Percentiles rank a stretch among this genome's conserved stretches.
These are phyloP conservation scores for Neodiprion lecontei DNA, from an alignment of 1,140 invertebrate genomes.

Conservation along the genomic window DNA sequence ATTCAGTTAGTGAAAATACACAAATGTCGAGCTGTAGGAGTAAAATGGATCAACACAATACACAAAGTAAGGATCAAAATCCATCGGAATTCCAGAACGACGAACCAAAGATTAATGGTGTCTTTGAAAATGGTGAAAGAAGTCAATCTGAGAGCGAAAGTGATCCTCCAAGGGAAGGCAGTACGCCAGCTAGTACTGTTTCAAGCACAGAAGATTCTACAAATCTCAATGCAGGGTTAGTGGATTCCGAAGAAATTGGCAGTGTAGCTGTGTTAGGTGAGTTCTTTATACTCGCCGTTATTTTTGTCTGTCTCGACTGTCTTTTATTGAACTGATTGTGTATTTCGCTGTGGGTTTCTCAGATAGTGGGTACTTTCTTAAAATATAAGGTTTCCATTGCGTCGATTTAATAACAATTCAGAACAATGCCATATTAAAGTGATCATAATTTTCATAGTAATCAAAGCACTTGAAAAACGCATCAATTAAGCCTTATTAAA, in stretches of 20 bases:
- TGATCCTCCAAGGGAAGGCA: conserved; percentile 52
- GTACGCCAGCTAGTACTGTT: conserved; percentile 56
- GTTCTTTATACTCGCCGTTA: conserved; percentile 29
- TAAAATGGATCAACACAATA: conserved; percentile 42
- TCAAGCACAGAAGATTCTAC: conserved; percentile 56
- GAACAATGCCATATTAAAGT: neutral
- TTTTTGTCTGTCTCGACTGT: conserved; percentile 11
- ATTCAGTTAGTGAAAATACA: conserved; percentile 43
- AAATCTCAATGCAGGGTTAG: conserved; percentile 45
- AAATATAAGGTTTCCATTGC: neutral
- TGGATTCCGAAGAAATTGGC: conserved; percentile 49
- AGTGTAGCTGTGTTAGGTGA: conserved; percentile 50
- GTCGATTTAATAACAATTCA: neutral
- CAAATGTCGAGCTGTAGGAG: conserved; percentile 49
- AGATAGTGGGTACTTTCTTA: neutral
- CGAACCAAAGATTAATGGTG: conserved; percentile 55
- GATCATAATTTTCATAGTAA: neutral
- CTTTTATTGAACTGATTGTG: neutral
- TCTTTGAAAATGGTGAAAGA: conserved; percentile 38
- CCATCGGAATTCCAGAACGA: conserved; percentile 37
- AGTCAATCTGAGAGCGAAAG: conserved; percentile 51
- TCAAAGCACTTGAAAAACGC: neutral
- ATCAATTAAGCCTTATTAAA: neutral
- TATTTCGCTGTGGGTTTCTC: neutral
- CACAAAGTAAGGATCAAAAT: conserved; percentile 38